Conservation (phyloP, 2,113 vertebrate species). For the Misgurnus anguillicaudatus region DNA sequence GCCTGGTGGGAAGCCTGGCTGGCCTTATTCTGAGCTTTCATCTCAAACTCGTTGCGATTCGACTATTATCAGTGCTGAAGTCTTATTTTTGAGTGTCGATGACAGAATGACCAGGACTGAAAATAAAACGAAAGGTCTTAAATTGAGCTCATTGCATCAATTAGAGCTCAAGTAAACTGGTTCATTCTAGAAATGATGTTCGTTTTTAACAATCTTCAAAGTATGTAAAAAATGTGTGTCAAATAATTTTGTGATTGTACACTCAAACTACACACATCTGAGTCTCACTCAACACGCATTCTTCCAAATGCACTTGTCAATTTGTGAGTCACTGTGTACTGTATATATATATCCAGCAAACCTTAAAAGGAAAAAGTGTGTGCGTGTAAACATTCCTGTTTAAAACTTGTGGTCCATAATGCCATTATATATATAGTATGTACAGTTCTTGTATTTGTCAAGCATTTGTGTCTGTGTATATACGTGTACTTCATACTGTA, state of each 20-base stretch:
- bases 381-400: conserved; percentile 46
- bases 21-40: background rate
- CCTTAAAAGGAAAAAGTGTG: conserved; percentile 29
- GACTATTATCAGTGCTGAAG: background rate
- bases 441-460: conserved; percentile 66
- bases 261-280: background rate
- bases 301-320: conserved; percentile 10
- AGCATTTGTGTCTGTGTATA: conserved; percentile 60
- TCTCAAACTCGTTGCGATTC: background rate
- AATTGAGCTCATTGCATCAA: background rate
- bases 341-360: conserved; percentile 21
- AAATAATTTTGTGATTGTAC: conserved; percentile 16
- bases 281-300: conserved; percentile 7
- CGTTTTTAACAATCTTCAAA: background rate
- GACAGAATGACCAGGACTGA: conserved; percentile 6
- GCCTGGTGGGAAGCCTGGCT: background rate
- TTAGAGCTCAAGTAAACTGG: conserved; percentile 5
- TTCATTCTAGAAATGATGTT: conserved; percentile 36
- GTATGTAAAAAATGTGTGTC: background rate
- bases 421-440: conserved; percentile 72
- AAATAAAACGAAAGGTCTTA: conserved; percentile 2
- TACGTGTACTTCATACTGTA: conserved; percentile 61
- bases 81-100: background rate
- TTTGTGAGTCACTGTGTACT: conserved; percentile 5
- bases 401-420: conserved; percentile 54